Evolutionary conservation across 2,113 vertebrate species (phyloP).

Genomic region (Aix galericulata): DNA sequence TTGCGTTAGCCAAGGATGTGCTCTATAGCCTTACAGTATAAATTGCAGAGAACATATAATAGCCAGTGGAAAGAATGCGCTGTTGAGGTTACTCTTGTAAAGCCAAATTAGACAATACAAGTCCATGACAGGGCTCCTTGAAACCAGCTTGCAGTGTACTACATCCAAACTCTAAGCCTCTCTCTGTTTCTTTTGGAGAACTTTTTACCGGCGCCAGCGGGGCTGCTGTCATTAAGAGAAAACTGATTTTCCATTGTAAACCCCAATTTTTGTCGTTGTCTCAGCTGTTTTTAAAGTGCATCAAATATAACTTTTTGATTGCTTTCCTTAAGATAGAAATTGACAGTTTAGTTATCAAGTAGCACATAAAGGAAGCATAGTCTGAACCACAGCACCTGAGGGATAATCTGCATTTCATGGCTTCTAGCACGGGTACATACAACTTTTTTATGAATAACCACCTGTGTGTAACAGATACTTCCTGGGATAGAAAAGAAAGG

Average conservation of each 20-base stretch:
- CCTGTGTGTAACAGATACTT: background rate
- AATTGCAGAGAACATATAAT: background rate
- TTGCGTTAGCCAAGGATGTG: background rate
- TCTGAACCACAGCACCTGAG: background rate
- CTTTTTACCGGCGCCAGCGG: background rate
- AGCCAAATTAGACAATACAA: background rate
- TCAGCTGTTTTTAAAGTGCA: background rate
- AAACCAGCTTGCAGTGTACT: background rate
- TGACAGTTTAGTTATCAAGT: background rate
- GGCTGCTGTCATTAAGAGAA: background rate
- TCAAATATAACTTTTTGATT: background rate
- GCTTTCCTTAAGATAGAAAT: background rate
- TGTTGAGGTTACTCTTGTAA: background rate
- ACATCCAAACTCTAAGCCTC: background rate
- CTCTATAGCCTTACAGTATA: background rate
- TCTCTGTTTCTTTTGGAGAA: constrained; percentile 16
- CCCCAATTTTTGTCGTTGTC: background rate
- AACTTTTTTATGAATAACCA: constrained; percentile 1
- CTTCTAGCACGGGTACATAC: background rate
- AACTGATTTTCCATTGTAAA: constrained; percentile 39
- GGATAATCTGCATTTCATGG: background rate
- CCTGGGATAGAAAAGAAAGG: background rate
- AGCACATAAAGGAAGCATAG: background rate
- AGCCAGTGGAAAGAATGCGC: constrained; percentile 2
- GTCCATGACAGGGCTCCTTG: background rate